These are phyloP conservation scores for Bombylius major DNA, from an alignment of 2,888 invertebrate genomes.

Conservation along the genomic window DNA sequence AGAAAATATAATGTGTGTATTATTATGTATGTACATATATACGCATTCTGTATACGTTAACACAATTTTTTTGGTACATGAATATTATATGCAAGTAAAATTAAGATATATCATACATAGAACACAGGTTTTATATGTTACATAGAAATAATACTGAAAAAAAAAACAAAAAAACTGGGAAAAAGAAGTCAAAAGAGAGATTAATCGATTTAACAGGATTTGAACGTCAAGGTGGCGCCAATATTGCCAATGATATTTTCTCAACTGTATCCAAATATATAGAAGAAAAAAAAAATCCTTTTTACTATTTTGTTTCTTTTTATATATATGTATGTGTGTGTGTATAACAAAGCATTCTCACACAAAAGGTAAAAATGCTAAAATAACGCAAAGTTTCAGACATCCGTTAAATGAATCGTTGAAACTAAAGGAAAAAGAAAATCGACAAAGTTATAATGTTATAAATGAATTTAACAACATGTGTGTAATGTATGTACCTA, in stretches of 20 bases:
- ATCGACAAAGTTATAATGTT: constrained; percentile 10
- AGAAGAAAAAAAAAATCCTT: neutral
- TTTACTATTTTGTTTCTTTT: neutral
- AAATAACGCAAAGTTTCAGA: constrained; percentile 21
- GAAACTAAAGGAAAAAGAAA: constrained; percentile 10
- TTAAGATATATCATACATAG: no score
- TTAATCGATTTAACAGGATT: constrained; percentile 21
- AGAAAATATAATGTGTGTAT: no score
- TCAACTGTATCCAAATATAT: neutral
- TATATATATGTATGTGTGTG: neutral
- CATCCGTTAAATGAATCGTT: constrained; percentile 21
- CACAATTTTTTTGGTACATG: no score
- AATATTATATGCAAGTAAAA: no score
- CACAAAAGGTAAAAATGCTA: constrained; percentile 10
- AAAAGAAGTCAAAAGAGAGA: constrained; percentile 7
- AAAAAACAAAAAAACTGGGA: neutral
- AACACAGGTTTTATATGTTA: neutral
- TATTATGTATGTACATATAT: neutral
- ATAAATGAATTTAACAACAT: constrained; percentile 10
- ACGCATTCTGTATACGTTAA: neutral
- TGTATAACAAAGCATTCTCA: constrained; percentile 14
- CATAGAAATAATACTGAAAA: neutral
- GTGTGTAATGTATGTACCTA: no score
- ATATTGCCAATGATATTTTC: constrained; percentile 13
- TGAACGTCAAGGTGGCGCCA: constrained; percentile 21